These are phyloP conservation scores for Lophotis ruficrista DNA, from an alignment of 2,113 vertebrate species.

Conservation along the genomic window DNA sequence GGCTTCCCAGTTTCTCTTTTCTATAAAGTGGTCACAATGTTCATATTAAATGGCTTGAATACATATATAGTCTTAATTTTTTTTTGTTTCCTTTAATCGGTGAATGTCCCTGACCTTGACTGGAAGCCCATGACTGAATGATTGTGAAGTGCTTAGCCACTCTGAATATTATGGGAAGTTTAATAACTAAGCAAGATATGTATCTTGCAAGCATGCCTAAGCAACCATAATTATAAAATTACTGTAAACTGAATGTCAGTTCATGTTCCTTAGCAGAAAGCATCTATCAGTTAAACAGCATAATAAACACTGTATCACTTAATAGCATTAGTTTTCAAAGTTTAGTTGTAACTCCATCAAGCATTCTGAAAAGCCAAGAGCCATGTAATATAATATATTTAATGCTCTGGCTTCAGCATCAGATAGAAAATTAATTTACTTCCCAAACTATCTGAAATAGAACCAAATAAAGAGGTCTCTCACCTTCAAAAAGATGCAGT, in stretches of 20 bases:
- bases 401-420: not conserved
- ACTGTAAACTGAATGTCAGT: not conserved
- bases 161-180: not conserved
- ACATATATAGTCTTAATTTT: not conserved
- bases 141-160: not conserved
- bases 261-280: not conserved
- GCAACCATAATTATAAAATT: not conserved
- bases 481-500: not conserved
- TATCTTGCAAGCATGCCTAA: not conserved
- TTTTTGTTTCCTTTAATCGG: not conserved
- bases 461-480: not conserved
- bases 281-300: not conserved
- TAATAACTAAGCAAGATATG: not conserved
- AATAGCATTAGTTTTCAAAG: not conserved
- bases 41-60: not conserved
- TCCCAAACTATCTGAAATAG: not conserved
- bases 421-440: not conserved
- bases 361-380: not conserved
- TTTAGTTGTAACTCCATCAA: not conserved
- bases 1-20: not conserved
- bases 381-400: not conserved
- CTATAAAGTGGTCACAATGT: not conserved
- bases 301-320: not conserved
- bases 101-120: not conserved
- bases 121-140: not conserved